phyloP scores from a whole-genome alignment of 2,797 vertebrate genomes.

The Leuciscus waleckii region DNA sequence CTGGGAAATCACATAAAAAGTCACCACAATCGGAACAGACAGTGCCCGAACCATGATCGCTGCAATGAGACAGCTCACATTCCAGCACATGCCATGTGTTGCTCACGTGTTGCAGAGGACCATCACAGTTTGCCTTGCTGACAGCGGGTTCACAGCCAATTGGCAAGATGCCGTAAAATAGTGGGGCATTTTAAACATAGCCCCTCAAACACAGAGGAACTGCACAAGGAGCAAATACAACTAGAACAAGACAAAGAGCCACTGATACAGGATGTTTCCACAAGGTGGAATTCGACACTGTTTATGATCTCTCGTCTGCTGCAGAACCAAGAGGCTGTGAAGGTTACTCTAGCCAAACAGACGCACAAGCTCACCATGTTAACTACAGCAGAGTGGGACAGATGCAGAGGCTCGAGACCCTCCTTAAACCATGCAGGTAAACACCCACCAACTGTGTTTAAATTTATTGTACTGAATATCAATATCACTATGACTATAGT shows the following conservation, averaged over 20 bases:
- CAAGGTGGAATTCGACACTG: constrained; percentile 23
- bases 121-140: no score
- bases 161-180: no score
- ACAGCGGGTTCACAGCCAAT: no score
- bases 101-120: no score
- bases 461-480: constrained; percentile 3
- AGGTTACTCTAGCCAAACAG: constrained; percentile 26
- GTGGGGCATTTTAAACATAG: no score
- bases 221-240: constrained; percentile 24
- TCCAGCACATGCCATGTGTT: no score
- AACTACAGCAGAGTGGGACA: constrained; percentile 42
- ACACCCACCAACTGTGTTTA: neutral
- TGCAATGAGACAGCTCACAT: no score
- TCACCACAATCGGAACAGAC: no score
- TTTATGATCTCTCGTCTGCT: constrained; percentile 31
- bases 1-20: no score
- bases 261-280: constrained; percentile 36
- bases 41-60: no score
- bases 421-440: constrained; percentile 53
- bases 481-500: neutral
- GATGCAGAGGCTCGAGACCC: constrained; percentile 36
- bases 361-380: constrained; percentile 46
- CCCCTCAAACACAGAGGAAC: constrained; percentile 28
- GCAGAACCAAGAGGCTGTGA: constrained; percentile 40
- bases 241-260: constrained; percentile 7